Evolutionary conservation across 1,140 invertebrate genomes (phyloP), one percentile per base, ranked within the genome.

Genomic region (Calephelis virginiensis): DNA sequence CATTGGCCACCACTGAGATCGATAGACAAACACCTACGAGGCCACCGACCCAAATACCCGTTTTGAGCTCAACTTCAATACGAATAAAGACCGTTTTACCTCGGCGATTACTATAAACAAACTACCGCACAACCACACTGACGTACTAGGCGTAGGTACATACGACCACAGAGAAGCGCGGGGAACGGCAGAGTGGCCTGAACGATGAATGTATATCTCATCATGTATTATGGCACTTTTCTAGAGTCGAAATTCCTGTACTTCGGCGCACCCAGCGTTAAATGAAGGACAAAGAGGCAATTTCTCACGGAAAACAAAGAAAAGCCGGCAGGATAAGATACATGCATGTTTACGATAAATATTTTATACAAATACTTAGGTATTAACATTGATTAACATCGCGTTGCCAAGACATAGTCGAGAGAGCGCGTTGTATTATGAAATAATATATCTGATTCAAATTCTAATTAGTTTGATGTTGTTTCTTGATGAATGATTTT

Each of bases 1-100:
- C 81, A 91, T 92, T 91, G 90, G 90, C 87, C 89, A 88, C 82
- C 83, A 81, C 85, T 75, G 76, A 86, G 88, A 90, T 91, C 90
- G 90, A 92, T 92, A 90, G 86, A 81, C 87, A 89, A 90, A 90
- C 88, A 86, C 71, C 79, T 81, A 78, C 85, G 83, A 87, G 83
- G 86, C 80, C 83, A 71, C 70, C 80, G 78, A 82, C 78, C 78
- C 68, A 80, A 76, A 85, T 75, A 76, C 75, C 50, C 69, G 86
- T 80, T 81, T 62, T 82, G 56, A 64, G 75, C 82, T 70, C 75
- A 83, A 70, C 48, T 3, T n/a, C 66, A 10, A 37, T 63, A 48
- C 37, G 10, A 66, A 75, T 76, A 89, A 61, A 73, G 76, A 61
- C 63, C 46, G 59, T 61, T 77, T 80, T 71, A 8, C 72, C 49